Base-by-base conservation (phyloP, 2,113 vertebrate species). In the Gymnarchus niloticus region DNA sequence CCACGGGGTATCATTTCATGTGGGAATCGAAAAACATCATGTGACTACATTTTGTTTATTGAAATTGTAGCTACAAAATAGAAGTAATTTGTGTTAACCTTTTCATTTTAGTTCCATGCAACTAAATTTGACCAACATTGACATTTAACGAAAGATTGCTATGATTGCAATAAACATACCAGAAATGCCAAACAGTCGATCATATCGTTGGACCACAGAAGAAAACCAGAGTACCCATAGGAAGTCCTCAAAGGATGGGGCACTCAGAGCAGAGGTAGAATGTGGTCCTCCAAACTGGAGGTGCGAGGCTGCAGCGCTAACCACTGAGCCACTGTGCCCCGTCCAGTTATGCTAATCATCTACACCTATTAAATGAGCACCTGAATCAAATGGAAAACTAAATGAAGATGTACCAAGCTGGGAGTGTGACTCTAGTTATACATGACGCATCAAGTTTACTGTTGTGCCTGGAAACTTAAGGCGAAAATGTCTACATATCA, bases 1-100 rank as follows among this genome's bases (percentile, higher is more conserved):
- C 88, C 88, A 87, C 48, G 83, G 86, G 89, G 87, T 85, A 87
- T 87, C 54, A 87, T 85, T 86, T 82, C 81, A 46, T 65, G 81
- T 84, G 86, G 83, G 78, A 85, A 85, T 83, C 69, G 65, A 86
- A 85, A 87, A 88, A 87, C 73, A 37, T 83, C 81, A 88, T 83
- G 87, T 52, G 59, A 85, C 84, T 87, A 44, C 49, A 73, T 82
- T 80, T 59, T 81, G 82, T 48, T 87, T 87, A 87, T 87, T 90
- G 82, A 90, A 84, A 82, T 84, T 69, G 61, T 77, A 86, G 86
- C 80, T 86, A 52, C 86, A 61, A 78, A 83, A 69, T 82, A 25
- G 14, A 82, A 14, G n/a, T 14, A 54, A 57, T n/a, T n/a, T 10
- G 6, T 14, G 25, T 33, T 33, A 82, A 52, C 25, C 7, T 28